phyloP scores from a whole-genome alignment of 2,797 vertebrate species.

The Margarornis squamiger region DNA sequence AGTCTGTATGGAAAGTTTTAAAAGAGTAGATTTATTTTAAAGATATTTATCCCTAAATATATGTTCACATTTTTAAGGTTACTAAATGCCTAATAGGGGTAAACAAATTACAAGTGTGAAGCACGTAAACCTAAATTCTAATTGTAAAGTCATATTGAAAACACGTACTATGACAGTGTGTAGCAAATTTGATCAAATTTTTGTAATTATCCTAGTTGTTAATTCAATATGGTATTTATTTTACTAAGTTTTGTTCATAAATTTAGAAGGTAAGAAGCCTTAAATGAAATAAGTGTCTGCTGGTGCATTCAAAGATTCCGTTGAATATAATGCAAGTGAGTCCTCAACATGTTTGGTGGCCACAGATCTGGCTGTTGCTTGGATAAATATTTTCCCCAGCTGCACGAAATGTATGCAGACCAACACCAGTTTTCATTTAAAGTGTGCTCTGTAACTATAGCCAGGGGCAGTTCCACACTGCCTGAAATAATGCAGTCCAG shows the following conservation, averaged over 20 bases:
- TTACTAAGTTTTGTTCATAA: background rate
- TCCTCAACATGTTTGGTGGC: slow-evolving; percentile 17
- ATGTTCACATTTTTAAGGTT: background rate
- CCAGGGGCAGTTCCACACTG: slow-evolving; percentile 37
- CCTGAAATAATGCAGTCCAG: slow-evolving; percentile 59
- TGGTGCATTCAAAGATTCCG: background rate
- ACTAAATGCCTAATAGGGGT: background rate
- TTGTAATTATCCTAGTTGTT: background rate
- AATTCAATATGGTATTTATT: background rate
- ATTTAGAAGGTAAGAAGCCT: background rate
- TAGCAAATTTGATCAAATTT: background rate
- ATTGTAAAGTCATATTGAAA: background rate
- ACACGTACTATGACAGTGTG: background rate
- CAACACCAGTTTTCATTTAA: slow-evolving; percentile 50
- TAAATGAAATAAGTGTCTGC: background rate
- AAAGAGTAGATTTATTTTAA: background rate
- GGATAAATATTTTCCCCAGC: slow-evolving; percentile 55
- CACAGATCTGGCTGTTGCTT: slow-evolving; percentile 4
- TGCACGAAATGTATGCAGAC: slow-evolving; percentile 52
- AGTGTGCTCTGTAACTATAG: slow-evolving; percentile 24
- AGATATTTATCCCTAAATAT: background rate
- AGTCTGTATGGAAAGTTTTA: background rate
- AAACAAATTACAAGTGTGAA: background rate
- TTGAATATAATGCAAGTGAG: background rate
- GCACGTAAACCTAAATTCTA: background rate